Percentiles rank a stretch among this genome's conserved stretches.
These are phyloP conservation scores for Ptilonorhynchus violaceus DNA, from an alignment of 2,113 vertebrate species.

Conservation along the genomic window DNA sequence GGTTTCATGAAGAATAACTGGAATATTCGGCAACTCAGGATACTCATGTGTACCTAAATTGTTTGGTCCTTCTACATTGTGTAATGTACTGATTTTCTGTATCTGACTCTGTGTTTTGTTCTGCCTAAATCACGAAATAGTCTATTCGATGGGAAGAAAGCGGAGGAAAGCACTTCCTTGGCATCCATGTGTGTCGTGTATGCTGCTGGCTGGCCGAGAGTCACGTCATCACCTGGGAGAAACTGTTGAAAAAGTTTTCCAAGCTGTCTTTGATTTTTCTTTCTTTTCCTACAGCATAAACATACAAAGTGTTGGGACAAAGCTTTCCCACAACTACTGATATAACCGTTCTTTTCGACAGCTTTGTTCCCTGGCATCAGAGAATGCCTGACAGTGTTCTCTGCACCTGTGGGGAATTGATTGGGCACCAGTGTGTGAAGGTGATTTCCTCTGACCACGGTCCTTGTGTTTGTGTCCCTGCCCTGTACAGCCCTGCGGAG, in stretches of 20 bases:
- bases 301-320: background rate
- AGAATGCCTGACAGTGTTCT: background rate
- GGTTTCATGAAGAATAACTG: background rate
- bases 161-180: background rate
- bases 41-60: background rate
- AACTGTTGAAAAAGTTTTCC: background rate
- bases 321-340: background rate
- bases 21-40: background rate
- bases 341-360: background rate
- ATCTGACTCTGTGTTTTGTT: background rate
- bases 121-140: background rate
- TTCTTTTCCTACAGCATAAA: background rate
- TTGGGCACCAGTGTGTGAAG: background rate
- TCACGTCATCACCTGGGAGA: background rate
- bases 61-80: background rate
- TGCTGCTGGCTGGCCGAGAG: background rate
- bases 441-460: background rate
- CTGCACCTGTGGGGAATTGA: background rate
- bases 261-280: background rate
- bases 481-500: slow-evolving; percentile 82
- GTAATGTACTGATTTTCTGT: background rate
- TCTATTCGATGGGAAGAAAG: background rate
- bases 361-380: background rate
- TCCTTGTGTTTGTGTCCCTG: background rate
- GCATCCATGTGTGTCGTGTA: background rate